A percentile compares a stretch with the other conserved stretches of the same genome.
Evolutionary conservation across 2,113 vertebrate genomes (phyloP).

Genomic region (Charina bottae): DNA sequence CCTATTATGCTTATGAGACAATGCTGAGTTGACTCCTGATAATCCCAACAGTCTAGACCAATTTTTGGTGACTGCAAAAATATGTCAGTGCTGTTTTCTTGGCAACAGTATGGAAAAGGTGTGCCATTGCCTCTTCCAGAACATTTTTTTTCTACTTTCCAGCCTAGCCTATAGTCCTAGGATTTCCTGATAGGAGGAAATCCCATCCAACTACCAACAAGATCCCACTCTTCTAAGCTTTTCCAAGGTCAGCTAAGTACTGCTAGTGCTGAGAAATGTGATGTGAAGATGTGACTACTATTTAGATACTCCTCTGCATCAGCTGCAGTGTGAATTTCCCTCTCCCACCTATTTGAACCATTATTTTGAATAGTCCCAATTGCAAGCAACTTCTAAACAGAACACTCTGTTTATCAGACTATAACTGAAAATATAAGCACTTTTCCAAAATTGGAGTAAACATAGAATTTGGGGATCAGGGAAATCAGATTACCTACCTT

Average conservation of each 20-base stretch:
- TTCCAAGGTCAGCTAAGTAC: neutral
- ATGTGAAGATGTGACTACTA: neutral
- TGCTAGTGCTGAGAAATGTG: neutral
- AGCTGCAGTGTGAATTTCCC: neutral
- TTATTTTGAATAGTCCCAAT: neutral
- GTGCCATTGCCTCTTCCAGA: neutral
- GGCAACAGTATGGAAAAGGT: neutral
- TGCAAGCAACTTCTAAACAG: neutral
- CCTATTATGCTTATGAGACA: too few species aligned
- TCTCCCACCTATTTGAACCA: neutral
- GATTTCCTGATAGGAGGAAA: neutral
- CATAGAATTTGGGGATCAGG: neutral
- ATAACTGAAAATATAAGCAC: neutral
- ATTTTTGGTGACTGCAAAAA: neutral
- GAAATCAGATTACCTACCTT: neutral
- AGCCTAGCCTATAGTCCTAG: neutral
- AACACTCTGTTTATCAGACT: neutral
- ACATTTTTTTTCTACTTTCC: neutral
- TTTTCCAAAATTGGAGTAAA: neutral
- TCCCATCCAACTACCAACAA: neutral
- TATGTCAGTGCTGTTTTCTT: neutral
- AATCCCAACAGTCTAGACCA: too few species aligned
- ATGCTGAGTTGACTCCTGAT: too few species aligned
- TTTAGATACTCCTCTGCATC: neutral
- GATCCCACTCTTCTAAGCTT: neutral